Evolutionary conservation across 2,113 vertebrate genomes (phyloP), one percentile per base, ranked within the genome.

Genomic region (Zosterops lateralis): DNA sequence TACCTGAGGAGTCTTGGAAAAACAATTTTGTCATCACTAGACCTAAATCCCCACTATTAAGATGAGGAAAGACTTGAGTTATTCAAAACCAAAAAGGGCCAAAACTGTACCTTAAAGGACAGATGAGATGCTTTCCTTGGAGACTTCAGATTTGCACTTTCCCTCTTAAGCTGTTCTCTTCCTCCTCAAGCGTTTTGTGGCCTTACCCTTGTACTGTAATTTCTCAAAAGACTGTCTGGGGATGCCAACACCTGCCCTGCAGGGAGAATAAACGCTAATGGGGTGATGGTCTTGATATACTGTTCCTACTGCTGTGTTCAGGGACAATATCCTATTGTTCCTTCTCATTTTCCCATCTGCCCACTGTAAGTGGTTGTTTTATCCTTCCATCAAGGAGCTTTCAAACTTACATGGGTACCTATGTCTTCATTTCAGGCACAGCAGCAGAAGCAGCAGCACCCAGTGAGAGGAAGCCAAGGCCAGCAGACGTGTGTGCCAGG

Each of bases 401-500:
- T 38, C 67, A 79, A 88, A 15, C 22, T 72, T 12, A 67, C 0
- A 0, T n/a, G 44, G 29, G 3, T 70, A 15, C 26, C 25, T 68
- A 0, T 61, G 56, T 51, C 71, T 90, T 76, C 48, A 16, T 56
- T 92, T 54, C 90, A 95, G 78, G 67, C 70, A 3, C 82, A 89
- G 44, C 82, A 89, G 50, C 75, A 97, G 94, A 97, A 97, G 70
- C 97, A 97, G 87, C 97, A 97, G 90, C 97, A 96, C 45, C 70
- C 96, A 8, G 13, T 97, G 20, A 92, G 89, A 61, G 97, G 96
- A 26, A 97, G 68, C 32, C 97, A 96, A 78, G 53, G 82, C 7
- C 97, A 98, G 95, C 94, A 97, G 5, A 93, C 95, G 1, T 96
- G 96, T 84, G 76, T 98, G 80, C 97, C 98, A 0, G 90, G 97